phyloP scores from a whole-genome alignment of 2,888 invertebrate genomes.

The Aethes cnicana region DNA sequence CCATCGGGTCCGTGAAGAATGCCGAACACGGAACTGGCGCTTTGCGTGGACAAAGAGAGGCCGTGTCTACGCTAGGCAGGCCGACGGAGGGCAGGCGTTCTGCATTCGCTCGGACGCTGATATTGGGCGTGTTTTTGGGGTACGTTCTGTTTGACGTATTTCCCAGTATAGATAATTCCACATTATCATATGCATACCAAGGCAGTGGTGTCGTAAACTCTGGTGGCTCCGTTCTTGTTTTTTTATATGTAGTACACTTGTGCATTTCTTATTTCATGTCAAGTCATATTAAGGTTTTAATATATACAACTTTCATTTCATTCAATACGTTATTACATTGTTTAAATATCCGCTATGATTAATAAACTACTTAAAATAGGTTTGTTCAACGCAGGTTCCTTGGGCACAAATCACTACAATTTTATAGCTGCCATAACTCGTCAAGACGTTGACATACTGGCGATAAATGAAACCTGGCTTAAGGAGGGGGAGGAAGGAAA shows the following conservation, averaged over 20 bases:
- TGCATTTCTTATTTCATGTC: too few species aligned
- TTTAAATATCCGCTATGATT: neutral
- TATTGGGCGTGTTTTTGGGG: too few species aligned
- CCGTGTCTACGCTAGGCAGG: constrained; percentile 7
- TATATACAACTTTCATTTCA: neutral
- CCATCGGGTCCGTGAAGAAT: constrained; percentile 12
- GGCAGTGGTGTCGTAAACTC: too few species aligned
- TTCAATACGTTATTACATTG: neutral
- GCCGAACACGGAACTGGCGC: constrained; percentile 1
- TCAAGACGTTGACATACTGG: constrained; percentile 29
- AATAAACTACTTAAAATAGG: constrained; percentile 25
- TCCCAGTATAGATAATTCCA: too few species aligned
- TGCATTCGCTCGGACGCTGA: too few species aligned
- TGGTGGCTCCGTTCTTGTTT: too few species aligned
- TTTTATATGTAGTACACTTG: too few species aligned
- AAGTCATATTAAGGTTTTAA: too few species aligned
- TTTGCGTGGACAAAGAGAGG: constrained; percentile 20
- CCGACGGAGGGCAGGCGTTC: too few species aligned
- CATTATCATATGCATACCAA: too few species aligned
- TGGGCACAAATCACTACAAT: constrained; percentile 33
- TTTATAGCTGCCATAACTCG: constrained; percentile 15
- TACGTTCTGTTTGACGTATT: too few species aligned
- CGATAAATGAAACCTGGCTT: constrained; percentile 39
- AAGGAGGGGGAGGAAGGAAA: constrained; percentile 29
- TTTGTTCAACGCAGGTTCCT: constrained; percentile 32